A percentile compares a stretch with the other conserved stretches of the same genome.
These are phyloP conservation scores for Hydra vulgaris DNA, from an alignment of 30 jellyfish, hydroid and myxozoan genomes.

Conservation along the genomic window DNA sequence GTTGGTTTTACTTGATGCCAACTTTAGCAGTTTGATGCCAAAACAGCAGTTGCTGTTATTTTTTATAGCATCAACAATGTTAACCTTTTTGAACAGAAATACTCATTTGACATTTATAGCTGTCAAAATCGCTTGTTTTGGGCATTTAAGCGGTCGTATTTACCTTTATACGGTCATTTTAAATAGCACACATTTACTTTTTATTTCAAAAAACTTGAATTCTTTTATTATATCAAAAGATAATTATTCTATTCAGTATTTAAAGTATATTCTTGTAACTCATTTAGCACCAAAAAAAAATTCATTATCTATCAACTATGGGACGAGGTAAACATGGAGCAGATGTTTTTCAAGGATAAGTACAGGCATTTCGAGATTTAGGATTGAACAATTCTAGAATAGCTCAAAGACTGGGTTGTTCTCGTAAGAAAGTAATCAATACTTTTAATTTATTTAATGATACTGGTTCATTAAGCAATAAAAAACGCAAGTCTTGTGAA, in stretches of 20 bases:
- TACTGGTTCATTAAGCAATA: background rate
- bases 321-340: background rate
- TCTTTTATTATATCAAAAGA: background rate
- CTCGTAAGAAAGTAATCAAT: background rate
- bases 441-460: background rate
- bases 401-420: background rate
- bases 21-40: background rate
- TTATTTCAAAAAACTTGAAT: background rate
- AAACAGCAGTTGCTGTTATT: background rate
- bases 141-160: background rate
- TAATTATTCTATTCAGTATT: background rate
- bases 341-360: background rate
- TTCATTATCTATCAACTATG: background rate
- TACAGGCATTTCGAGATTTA: background rate
- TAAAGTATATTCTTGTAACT: background rate
- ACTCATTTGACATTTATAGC: background rate
- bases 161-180: background rate
- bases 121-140: background rate
- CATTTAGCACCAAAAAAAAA: background rate
- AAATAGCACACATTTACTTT: background rate
- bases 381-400: background rate
- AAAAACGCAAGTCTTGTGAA: background rate
- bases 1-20: background rate
- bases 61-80: background rate
- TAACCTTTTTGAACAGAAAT: background rate